Percentiles rank a stretch among this genome's conserved stretches.
These are phyloP conservation scores for Onychomys leucogaster DNA, from an alignment of 2,797 vertebrate genomes.

Conservation along the genomic window DNA sequence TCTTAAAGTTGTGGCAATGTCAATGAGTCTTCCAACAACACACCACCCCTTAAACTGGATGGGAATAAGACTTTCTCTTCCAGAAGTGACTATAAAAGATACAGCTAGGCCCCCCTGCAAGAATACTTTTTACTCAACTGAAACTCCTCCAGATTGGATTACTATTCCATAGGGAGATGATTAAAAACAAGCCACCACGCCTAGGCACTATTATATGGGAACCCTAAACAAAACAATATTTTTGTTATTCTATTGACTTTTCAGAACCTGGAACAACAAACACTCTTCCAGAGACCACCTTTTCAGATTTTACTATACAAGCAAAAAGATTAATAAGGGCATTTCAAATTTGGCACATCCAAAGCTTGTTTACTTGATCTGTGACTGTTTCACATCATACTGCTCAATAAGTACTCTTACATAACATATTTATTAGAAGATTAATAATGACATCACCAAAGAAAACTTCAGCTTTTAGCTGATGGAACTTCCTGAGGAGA, in stretches of 20 bases:
- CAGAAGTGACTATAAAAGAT: slow-evolving; percentile 28
- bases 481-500: slow-evolving; percentile 55
- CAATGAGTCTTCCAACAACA: neutral
- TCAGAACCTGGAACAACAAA: slow-evolving; percentile 33
- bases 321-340: slow-evolving; percentile 66
- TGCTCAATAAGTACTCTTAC: slow-evolving; percentile 71
- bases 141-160: slow-evolving; percentile 69
- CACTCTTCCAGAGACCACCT: slow-evolving; percentile 55
- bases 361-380: slow-evolving; percentile 69
- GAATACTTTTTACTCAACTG: slow-evolving; percentile 52
- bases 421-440: slow-evolving; percentile 75
- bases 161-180: slow-evolving; percentile 72
- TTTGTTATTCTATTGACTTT: slow-evolving; percentile 64
- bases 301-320: slow-evolving; percentile 72
- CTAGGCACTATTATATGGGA: slow-evolving; percentile 65
- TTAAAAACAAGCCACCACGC: slow-evolving; percentile 68
- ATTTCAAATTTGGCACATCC: slow-evolving; percentile 65
- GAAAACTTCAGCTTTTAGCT: slow-evolving; percentile 72
- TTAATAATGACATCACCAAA: slow-evolving; percentile 75
- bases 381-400: slow-evolving; percentile 46
- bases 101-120: neutral
- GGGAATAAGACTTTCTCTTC: slow-evolving; percentile 33
- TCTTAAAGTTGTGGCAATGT: slow-evolving; percentile 15
- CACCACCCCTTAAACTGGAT: neutral
- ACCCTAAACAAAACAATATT: slow-evolving; percentile 64